Conservation (phyloP, 2,888 invertebrate genomes). For the Macrophya annulata region DNA sequence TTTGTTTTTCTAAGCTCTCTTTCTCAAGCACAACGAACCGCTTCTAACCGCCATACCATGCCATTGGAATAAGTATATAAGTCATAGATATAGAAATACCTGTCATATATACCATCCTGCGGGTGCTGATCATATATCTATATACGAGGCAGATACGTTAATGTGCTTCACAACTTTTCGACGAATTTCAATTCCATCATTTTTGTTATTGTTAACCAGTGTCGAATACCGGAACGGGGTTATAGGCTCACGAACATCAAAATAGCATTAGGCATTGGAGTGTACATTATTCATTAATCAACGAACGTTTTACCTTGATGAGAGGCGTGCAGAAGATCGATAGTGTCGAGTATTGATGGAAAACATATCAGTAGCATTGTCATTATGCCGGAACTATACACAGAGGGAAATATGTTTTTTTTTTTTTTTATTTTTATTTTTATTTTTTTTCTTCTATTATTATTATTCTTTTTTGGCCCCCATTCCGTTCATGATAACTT, state of each 20-base stretch:
- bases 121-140: background rate
- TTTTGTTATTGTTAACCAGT: constrained; percentile 19
- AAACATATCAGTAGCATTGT: constrained; percentile 26
- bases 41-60: background rate
- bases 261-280: constrained; percentile 50
- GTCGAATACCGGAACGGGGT: background rate
- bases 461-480: background rate
- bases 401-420: background rate
- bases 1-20: constrained; percentile 46
- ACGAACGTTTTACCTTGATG: constrained; percentile 46
- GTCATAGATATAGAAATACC: background rate
- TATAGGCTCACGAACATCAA: constrained; percentile 34
- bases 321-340: constrained; percentile 32
- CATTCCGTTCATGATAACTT: constrained; percentile 1
- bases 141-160: background rate
- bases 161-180: background rate
- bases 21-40: constrained; percentile 12
- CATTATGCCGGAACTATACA: constrained; percentile 16
- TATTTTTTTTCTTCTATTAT: too few relatives aligned
- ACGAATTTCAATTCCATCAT: constrained; percentile 27
- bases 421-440: background rate
- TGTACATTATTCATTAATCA: constrained; percentile 52
- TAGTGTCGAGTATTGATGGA: constrained; percentile 24
- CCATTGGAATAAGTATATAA: background rate
- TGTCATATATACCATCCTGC: too few relatives aligned